Conservation (phyloP, 2,113 vertebrate species). For the Vulpes ferrilata region DNA sequence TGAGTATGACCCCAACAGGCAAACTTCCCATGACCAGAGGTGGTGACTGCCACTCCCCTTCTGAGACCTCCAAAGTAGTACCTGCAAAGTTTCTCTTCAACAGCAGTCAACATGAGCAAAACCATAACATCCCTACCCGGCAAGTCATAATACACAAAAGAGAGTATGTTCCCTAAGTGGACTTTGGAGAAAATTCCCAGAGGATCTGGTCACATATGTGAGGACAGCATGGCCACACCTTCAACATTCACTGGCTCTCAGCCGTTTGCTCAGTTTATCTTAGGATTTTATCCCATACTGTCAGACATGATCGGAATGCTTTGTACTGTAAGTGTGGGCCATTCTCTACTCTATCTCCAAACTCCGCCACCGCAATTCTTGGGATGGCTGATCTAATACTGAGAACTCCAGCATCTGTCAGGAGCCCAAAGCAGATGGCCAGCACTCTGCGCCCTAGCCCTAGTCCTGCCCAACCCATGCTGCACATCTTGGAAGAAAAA, state of each 20-base stretch:
- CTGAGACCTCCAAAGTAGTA: background rate
- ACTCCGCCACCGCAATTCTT: background rate
- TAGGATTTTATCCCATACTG: background rate
- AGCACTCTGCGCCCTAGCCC: background rate
- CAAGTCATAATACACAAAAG: background rate
- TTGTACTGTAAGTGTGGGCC: background rate
- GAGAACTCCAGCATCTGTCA: background rate
- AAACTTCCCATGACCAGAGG: conserved; percentile 31
- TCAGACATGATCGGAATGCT: background rate
- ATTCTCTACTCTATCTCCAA: background rate
- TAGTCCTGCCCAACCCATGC: background rate
- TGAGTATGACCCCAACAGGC: conserved; percentile 64
- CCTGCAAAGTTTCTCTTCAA: conserved; percentile 25
- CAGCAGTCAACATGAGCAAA: conserved; percentile 44
- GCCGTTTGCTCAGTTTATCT: background rate
- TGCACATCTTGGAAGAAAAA: background rate
- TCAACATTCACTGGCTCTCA: background rate
- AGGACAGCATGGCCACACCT: background rate
- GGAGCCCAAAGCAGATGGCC: background rate
- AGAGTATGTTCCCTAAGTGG: background rate
- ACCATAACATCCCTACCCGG: background rate
- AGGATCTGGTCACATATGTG: background rate
- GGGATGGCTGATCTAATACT: background rate
- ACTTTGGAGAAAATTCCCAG: background rate
- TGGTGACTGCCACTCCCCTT: background rate